phyloP scores from a whole-genome alignment of 2,797 vertebrate species.

The Rhinatrema bivittatum region DNA sequence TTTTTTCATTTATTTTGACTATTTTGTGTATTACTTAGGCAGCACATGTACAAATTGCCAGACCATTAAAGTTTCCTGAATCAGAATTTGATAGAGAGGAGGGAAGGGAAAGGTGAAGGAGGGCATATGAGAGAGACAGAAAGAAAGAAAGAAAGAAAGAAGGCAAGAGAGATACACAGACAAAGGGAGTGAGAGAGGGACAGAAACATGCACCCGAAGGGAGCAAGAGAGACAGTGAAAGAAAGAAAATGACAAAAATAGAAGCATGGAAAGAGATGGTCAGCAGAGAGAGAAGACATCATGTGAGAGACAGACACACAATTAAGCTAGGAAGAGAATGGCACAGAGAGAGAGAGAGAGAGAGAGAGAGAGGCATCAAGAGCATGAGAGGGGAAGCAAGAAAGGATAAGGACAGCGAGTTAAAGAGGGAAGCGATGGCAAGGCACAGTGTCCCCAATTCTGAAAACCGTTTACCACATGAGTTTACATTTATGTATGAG shows the following conservation, averaged over 20 bases:
- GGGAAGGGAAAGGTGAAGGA: background rate
- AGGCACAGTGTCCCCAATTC: too few relatives aligned
- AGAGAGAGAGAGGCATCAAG: background rate
- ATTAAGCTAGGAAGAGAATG: background rate
- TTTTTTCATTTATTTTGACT: too few relatives aligned
- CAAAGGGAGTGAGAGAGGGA: background rate
- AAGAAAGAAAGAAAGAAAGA: background rate
- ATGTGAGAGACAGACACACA: background rate
- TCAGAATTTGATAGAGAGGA: background rate
- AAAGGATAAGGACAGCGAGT: too few relatives aligned
- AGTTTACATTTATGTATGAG: too few relatives aligned
- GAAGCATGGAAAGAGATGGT: background rate
- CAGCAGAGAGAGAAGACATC: background rate
- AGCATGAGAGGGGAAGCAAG: background rate
- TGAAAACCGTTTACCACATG: too few relatives aligned
- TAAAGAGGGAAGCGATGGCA: too few relatives aligned
- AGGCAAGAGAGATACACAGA: too few relatives aligned
- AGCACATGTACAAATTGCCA: too few relatives aligned
- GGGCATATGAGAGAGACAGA: background rate
- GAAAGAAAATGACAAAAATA: background rate
- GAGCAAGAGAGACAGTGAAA: background rate
- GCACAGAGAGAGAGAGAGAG: too few relatives aligned
- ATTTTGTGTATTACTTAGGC: too few relatives aligned
- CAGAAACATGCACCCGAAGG: background rate
- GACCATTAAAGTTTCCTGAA: too few relatives aligned